Evolutionary conservation across 2,888 invertebrate genomes (phyloP).

Genomic region (Cephus sareptanus): DNA sequence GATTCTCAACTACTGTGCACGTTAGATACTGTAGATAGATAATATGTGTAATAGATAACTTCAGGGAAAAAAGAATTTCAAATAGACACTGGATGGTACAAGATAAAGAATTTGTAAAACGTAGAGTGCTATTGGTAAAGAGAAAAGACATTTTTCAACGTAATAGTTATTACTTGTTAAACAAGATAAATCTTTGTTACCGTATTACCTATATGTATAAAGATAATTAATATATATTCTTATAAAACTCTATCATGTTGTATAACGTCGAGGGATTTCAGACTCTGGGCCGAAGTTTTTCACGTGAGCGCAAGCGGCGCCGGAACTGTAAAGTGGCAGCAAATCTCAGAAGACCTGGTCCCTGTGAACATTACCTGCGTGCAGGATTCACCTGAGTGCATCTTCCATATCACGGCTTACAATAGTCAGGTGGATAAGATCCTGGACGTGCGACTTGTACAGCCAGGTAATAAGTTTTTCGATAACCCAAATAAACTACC

Average conservation of each 20-base stretch:
- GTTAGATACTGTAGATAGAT: too few relatives aligned
- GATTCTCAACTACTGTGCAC: too few relatives aligned
- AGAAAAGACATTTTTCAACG: not conserved
- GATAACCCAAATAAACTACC: not conserved
- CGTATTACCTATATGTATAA: not conserved
- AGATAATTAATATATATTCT: not conserved
- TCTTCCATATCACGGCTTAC: slow-evolving; percentile 99
- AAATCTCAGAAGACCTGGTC: slow-evolving; percentile 97
- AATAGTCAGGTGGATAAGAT: slow-evolving; percentile 99
- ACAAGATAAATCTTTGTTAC: not conserved
- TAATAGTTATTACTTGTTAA: not conserved
- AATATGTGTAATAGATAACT: too few relatives aligned
- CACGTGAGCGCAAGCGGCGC: slow-evolving; percentile 94
- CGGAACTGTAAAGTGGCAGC: slow-evolving; percentile 96
- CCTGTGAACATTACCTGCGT: slow-evolving; percentile 98
- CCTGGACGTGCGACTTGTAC: slow-evolving; percentile 94
- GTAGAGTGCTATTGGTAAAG: not conserved
- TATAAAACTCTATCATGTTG: not conserved
- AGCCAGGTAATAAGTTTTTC: slow-evolving; percentile 81
- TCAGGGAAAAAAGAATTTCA: too few relatives aligned
- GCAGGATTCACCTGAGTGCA: slow-evolving; percentile 95
- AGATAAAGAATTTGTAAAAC: not conserved
- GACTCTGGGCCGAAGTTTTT: slow-evolving; percentile 99
- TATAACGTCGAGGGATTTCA: slow-evolving; percentile 63
- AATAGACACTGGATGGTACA: not conserved